Evolutionary conservation across 2,797 vertebrate species (phyloP).

Genomic region (Megalops cyprinoides): DNA sequence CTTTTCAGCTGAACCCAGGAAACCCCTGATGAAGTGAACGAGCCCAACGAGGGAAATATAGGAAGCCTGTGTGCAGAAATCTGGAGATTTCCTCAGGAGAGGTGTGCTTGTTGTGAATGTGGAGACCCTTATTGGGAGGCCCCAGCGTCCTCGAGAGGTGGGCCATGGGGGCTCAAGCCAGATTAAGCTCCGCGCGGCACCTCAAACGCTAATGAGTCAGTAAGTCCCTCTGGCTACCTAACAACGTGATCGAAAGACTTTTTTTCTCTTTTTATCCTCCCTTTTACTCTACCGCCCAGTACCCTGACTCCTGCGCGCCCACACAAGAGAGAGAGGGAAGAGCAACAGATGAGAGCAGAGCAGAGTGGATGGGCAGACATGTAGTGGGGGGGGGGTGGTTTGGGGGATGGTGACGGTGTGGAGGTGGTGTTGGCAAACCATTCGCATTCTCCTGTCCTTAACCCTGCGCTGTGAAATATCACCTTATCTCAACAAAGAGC

Average conservation of each 20-base stretch:
- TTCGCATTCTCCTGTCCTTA: slow-evolving; percentile 67
- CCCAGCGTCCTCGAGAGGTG: slow-evolving; percentile 33
- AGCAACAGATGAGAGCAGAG: slow-evolving; percentile 10
- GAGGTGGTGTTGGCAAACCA: slow-evolving; percentile 64
- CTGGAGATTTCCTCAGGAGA: slow-evolving; percentile 11
- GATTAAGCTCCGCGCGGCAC: background rate
- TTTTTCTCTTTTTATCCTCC: slow-evolving; percentile 44
- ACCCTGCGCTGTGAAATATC: slow-evolving; percentile 73
- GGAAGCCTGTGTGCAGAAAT: background rate
- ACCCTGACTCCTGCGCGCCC: slow-evolving; percentile 13
- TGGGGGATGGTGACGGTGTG: slow-evolving; percentile 42
- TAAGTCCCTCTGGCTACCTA: slow-evolving; percentile 53
- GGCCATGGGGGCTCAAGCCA: slow-evolving; percentile 14
- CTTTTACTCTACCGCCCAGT: slow-evolving; percentile 37
- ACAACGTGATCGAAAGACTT: too few species aligned
- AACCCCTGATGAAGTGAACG: background rate
- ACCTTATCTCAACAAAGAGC: slow-evolving; percentile 74
- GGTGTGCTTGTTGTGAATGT: background rate
- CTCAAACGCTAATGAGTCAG: slow-evolving; percentile 46
- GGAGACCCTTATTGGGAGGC: background rate
- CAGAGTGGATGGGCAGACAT: too few species aligned
- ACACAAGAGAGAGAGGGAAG: slow-evolving; percentile 42
- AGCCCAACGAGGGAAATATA: background rate
- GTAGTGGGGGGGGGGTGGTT: slow-evolving; percentile 36
- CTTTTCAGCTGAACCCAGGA: background rate